phyloP scores from a whole-genome alignment of 2,888 invertebrate species.

The Drosophila acutilabella region DNA sequence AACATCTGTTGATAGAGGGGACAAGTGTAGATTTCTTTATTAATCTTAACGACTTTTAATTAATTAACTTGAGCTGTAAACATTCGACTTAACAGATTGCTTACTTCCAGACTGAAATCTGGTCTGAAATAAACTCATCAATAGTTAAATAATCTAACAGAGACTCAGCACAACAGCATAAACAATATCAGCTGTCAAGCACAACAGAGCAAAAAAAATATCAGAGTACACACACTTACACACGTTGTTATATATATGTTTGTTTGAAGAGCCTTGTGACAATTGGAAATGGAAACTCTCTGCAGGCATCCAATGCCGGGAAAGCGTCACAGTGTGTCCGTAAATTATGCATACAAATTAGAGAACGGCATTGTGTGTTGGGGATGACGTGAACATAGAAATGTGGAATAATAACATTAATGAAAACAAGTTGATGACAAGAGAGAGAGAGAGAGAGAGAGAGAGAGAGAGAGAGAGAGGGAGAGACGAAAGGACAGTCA shows the following conservation, averaged over 20 bases:
- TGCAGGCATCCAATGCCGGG: slow-evolving; percentile 7
- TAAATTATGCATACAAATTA: slow-evolving; percentile 80
- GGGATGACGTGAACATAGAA: slow-evolving; percentile 74
- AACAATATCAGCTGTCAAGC: slow-evolving; percentile 47
- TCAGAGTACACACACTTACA: slow-evolving; percentile 1
- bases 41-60: slow-evolving; percentile 1
- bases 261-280: slow-evolving; percentile 41
- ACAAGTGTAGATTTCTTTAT: too few relatives aligned
- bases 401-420: slow-evolving; percentile 79
- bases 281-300: slow-evolving; percentile 44
- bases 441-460: slow-evolving; percentile 22
- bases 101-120: background rate
- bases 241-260: background rate
- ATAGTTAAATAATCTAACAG: slow-evolving; percentile 28
- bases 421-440: slow-evolving; percentile 74
- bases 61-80: background rate
- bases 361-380: slow-evolving; percentile 57
- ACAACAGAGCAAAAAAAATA: slow-evolving; percentile 28
- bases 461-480: slow-evolving; percentile 5
- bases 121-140: slow-evolving; percentile 12
- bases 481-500: slow-evolving; percentile 10
- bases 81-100: background rate
- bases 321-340: slow-evolving; percentile 35
- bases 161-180: slow-evolving; percentile 7
- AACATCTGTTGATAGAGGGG: background rate